Percentiles rank a stretch among this genome's conserved stretches.
Conservation (phyloP, 1,140 invertebrate species). For the Varroa destructor region DNA sequence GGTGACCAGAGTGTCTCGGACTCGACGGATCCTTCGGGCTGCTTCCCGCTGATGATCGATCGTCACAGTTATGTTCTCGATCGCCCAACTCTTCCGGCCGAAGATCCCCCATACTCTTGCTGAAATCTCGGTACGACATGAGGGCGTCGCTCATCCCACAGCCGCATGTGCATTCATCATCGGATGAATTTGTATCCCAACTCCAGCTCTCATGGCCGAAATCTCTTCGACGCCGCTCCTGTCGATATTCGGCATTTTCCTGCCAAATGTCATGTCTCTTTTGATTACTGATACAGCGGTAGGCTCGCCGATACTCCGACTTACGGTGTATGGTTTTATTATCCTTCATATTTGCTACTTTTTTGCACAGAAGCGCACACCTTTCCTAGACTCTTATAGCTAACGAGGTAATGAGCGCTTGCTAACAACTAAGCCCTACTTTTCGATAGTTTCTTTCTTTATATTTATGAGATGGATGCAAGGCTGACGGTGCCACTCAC, state of each 20-base stretch:
- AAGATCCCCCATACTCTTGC: slow-evolving; percentile 13
- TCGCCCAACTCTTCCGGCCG: neutral
- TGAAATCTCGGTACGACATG: slow-evolving; percentile 10
- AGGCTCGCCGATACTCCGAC: slow-evolving; percentile 8
- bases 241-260: slow-evolving; percentile 23
- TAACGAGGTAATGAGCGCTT: no score
- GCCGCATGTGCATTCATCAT: slow-evolving; percentile 19
- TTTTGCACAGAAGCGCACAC: neutral
- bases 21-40: slow-evolving; percentile 3
- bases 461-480: no score
- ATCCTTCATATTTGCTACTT: neutral
- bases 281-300: slow-evolving; percentile 27
- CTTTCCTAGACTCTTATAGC: no score
- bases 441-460: no score
- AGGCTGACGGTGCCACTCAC: no score
- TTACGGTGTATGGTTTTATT: neutral
- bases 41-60: slow-evolving; percentile 7
- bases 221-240: slow-evolving; percentile 12
- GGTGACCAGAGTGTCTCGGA: neutral
- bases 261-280: slow-evolving; percentile 29
- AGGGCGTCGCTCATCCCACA: slow-evolving; percentile 1
- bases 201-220: slow-evolving; percentile 21
- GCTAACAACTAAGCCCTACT: no score
- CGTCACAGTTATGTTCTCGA: neutral
- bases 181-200: slow-evolving; percentile 24